phyloP scores from a whole-genome alignment of 2,797 vertebrate species.

The Pangasius mekongensis region DNA sequence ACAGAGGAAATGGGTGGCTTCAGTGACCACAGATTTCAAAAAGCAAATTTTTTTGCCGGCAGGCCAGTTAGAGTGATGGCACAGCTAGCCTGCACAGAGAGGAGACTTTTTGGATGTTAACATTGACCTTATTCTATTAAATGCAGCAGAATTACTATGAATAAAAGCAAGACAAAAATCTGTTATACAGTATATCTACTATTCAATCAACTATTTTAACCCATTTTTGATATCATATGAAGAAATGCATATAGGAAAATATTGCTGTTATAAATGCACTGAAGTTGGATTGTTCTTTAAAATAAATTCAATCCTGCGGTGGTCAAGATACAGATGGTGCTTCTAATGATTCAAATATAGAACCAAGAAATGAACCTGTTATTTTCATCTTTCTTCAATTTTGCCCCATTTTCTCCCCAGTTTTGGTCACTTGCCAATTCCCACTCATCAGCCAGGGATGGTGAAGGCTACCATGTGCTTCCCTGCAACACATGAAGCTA shows the following conservation, averaged over 20 bases:
- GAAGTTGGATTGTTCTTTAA: neutral
- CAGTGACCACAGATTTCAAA: constrained; percentile 26
- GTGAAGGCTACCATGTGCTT: neutral
- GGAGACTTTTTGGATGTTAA: neutral
- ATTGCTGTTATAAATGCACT: neutral
- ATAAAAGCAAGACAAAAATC: neutral
- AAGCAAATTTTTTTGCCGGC: constrained; percentile 43
- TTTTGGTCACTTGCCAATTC: neutral
- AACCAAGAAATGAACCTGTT: neutral
- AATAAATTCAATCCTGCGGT: no score
- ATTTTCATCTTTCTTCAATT: neutral
- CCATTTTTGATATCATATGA: neutral
- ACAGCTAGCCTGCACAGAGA: neutral
- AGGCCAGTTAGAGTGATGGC: neutral
- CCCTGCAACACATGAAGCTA: neutral
- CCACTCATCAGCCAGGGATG: neutral
- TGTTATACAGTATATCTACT: neutral
- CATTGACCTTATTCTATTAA: neutral
- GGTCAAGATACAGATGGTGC: neutral
- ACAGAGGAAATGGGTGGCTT: neutral
- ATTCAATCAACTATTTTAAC: neutral
- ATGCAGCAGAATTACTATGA: neutral
- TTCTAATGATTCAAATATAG: neutral
- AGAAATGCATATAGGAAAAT: neutral
- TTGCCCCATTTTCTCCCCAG: neutral